Conservation (phyloP, 2,888 invertebrate genomes). For the Parasteatoda lunata region DNA sequence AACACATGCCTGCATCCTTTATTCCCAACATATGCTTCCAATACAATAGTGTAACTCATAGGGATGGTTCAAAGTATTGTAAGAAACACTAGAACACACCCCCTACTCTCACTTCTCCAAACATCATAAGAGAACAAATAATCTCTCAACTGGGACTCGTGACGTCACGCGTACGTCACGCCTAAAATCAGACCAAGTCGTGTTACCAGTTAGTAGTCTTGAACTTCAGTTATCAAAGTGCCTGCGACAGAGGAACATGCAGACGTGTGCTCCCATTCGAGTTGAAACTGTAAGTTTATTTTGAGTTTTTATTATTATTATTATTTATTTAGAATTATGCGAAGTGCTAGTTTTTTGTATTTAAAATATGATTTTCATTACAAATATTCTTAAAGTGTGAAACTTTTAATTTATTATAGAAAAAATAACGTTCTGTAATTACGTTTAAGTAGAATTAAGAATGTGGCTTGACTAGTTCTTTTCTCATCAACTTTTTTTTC, state of each 20-base stretch:
- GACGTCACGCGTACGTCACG: slow-evolving; percentile 58
- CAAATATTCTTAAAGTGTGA: neutral
- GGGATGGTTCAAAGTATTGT: neutral
- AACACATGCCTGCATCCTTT: too few relatives aligned
- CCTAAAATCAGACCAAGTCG: slow-evolving; percentile 39
- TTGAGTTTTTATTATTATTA: neutral
- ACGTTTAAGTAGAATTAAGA: slow-evolving; percentile 14
- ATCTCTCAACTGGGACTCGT: slow-evolving; percentile 48
- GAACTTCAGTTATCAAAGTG: slow-evolving; percentile 53
- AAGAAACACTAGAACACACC: neutral
- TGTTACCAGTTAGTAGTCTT: slow-evolving; percentile 42
- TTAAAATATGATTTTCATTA: neutral
- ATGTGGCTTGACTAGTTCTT: slow-evolving; percentile 14
- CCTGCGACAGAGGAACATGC: slow-evolving; percentile 51
- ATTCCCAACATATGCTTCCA: too few relatives aligned
- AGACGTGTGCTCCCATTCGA: slow-evolving; percentile 43
- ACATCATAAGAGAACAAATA: too few relatives aligned
- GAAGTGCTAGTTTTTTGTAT: neutral
- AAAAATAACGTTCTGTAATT: slow-evolving; percentile 1
- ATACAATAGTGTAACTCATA: too few relatives aligned
- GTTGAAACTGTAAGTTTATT: slow-evolving; percentile 45
- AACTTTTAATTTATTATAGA: neutral
- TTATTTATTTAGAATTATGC: neutral
- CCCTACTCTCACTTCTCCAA: slow-evolving; percentile 38
- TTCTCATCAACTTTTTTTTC: neutral